A percentile compares a stretch with the other conserved stretches of the same genome.
Conservation (phyloP, 23 tunicate species). For the Oikopleura albicans region DNA sequence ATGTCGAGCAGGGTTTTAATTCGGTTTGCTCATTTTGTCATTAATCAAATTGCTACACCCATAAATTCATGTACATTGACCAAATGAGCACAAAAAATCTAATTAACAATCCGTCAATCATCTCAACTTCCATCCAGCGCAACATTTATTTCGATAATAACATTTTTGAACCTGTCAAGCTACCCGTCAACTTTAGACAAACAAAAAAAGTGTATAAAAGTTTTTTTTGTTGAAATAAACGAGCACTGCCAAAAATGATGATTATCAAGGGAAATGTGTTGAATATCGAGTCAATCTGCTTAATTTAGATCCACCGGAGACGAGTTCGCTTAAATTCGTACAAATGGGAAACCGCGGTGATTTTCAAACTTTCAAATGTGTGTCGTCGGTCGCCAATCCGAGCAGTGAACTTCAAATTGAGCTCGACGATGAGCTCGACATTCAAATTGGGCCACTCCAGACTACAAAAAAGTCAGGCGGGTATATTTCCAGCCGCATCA, state of each 20-base stretch:
- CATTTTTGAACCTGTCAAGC: neutral
- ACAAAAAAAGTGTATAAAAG: too few species aligned
- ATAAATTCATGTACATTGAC: too few species aligned
- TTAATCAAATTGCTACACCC: too few species aligned
- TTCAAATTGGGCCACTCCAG: neutral
- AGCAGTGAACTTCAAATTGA: neutral
- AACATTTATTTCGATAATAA: neutral
- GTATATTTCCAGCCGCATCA: neutral
- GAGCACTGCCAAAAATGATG: too few species aligned
- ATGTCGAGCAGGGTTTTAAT: too few species aligned
- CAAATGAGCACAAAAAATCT: too few species aligned
- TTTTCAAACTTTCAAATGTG: neutral
- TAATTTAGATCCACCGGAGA: neutral
- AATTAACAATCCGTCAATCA: neutral
- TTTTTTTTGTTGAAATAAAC: too few species aligned
- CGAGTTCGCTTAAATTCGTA: neutral
- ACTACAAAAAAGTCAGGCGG: neutral
- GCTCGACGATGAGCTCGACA: neutral
- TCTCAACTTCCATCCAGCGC: neutral
- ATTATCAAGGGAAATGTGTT: too few species aligned
- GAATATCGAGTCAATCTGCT: neutral
- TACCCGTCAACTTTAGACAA: neutral
- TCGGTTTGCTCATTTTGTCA: too few species aligned
- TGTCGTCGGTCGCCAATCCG: neutral
- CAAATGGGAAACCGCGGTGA: neutral